Evolutionary conservation across 2,113 vertebrate genomes (phyloP), one percentile per base, ranked within the genome.

Genomic region (Scomber japonicus): DNA sequence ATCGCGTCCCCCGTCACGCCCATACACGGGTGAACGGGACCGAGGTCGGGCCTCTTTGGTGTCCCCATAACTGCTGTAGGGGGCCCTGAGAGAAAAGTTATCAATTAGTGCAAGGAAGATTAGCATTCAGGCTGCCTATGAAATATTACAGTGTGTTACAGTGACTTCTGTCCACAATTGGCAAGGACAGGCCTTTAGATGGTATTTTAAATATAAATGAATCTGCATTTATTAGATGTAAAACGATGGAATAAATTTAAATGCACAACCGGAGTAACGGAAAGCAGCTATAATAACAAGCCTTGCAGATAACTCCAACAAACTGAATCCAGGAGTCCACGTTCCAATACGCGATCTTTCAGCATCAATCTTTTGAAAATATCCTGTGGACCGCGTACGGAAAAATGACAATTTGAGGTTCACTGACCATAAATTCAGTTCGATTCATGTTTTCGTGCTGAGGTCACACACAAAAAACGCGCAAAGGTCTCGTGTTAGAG

Each of bases 1-100:
- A 7, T 74, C 57, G 0, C 65, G 64, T 93, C 94, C 88, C 96
- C 90, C 66, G 83, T 97, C 97, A 5, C 96, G 95, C 51, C 95
- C 71, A 67, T 96, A 96, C 50, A 91, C 0, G 0, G 95, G 95
- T 5, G 95, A 96, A 19, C 95, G 94, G 45, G 95, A 95, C 10
- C 95, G 95, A 15, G 91, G 88, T 0, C 93, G 92, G 5, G 86
- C 59, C 0, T 95, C 95, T 70, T 95, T 93, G 84, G 79, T 63
- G 2, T 95, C 94, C 16, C 89, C 93, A 64, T 94, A 95, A 27
- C 86, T 72, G 62, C 86, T n/a, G 2, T 92, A 94, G 0, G 75
- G 61, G 21, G 79, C 83, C 90, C 95, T 96, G 79, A 50, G 81
- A 75, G 80, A 66, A 45, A 55, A 24, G 19, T 7, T 8, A 1